Evolutionary conservation across 2,888 invertebrate genomes (phyloP), one percentile per base, ranked within the genome.

Genomic region (Scrobipalpa costella): DNA sequence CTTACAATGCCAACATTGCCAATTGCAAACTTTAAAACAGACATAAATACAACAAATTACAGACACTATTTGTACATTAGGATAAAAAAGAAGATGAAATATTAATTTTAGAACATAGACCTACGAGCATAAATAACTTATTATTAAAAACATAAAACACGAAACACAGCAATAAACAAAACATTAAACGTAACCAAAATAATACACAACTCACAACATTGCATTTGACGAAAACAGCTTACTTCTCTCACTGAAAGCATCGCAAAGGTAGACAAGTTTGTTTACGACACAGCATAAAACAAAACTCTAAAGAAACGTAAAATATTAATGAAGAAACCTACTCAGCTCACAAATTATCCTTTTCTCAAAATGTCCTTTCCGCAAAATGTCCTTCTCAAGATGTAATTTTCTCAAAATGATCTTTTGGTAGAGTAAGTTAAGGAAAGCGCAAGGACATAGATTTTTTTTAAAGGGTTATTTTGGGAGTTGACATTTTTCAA

Each of bases 1-100:
- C 21, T 49, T 58, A 58, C 55, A 9, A 21, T 11, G 33, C 55
- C 55, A 55, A 55, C 55, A 55, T 55, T 55, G 55, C 55, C 55
- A 55, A 55, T 55, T 27, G 55, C 55, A 55, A 27, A 27, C 55
- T 55, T 33, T 21, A 5, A 55, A 55, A 55, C 33, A 21, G 21
- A 55, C 55, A 55, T 0, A 33, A 2, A n/a, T 55, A 33, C 47
- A 50, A 19, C 21, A 50, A 7, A 15, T 17, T 50, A 19, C 9
- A 44, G 6, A 50, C 8, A 52, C 11, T n/a, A 33, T 33, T 33
- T 8, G 13, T 19, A 52, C 19, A 13, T 6, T 27, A 11, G 5
- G 8, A 27, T 9, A 52, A 21, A 27, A 19, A 13, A 17, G 7
- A 50, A 13, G 13, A 3, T 27, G 7, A 38, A 7, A 8, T 11